phyloP scores from a whole-genome alignment of 2,797 vertebrate genomes.

The Meriones psammophilus region DNA sequence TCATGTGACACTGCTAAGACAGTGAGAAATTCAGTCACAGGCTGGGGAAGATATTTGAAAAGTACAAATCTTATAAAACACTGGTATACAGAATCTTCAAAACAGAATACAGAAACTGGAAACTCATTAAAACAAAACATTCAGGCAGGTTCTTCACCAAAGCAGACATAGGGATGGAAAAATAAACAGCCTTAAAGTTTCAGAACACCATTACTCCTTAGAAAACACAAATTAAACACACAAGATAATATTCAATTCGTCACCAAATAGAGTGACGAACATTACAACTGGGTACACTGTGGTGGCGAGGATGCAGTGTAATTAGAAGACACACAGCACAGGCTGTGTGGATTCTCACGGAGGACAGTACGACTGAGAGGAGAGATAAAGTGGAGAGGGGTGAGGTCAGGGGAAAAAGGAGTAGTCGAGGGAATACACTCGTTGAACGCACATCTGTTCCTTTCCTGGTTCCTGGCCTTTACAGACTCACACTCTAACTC shows the following conservation, averaged over 20 bases:
- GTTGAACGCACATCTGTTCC: neutral
- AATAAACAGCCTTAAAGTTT: neutral
- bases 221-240: neutral
- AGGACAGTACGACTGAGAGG: neutral
- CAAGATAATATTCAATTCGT: neutral
- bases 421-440: neutral
- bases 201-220: neutral
- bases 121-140: neutral
- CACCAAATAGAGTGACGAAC: neutral
- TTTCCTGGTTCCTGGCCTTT: constrained; percentile 9
- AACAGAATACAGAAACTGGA: constrained; percentile 2
- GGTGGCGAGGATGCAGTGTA: neutral
- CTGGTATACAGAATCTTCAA: neutral
- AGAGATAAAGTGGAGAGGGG: neutral
- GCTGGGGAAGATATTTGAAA: neutral
- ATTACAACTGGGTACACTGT: neutral
- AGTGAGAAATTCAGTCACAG: neutral
- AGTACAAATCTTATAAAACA: neutral
- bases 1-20: neutral
- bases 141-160: neutral
- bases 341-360: neutral
- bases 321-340: neutral
- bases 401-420: neutral
- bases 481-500: constrained; percentile 26
- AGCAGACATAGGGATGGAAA: neutral